Evolutionary conservation across 2,797 vertebrate species (phyloP).

Genomic region (Falco cherrug): DNA sequence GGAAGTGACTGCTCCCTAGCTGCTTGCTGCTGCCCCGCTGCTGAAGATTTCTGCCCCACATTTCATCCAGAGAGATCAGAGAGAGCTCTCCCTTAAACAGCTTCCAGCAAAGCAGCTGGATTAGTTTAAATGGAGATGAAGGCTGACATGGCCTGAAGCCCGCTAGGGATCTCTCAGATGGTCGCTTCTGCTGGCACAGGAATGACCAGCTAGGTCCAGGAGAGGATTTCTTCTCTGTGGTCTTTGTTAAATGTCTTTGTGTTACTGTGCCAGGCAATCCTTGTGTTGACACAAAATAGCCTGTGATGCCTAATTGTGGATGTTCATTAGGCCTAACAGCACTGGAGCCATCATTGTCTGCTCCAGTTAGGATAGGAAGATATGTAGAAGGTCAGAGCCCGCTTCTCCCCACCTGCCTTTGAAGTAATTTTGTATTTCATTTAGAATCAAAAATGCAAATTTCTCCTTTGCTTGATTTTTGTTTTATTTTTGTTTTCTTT

Average conservation of each 20-base stretch:
- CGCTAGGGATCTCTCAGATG: background rate
- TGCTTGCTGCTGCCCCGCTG: background rate
- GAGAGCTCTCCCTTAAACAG: background rate
- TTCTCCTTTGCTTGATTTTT: background rate
- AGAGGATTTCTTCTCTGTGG: slow-evolving; percentile 30
- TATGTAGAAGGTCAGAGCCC: background rate
- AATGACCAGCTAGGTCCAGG: background rate
- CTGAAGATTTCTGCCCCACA: background rate
- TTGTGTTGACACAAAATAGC: background rate
- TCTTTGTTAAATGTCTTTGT: slow-evolving; percentile 10
- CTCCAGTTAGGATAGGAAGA: background rate
- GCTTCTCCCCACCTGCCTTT: background rate
- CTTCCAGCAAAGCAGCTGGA: slow-evolving; percentile 1
- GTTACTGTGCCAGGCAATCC: background rate
- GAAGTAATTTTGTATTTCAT: background rate
- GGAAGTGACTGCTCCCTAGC: background rate
- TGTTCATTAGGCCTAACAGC: background rate
- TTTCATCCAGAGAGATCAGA: background rate
- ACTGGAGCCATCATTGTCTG: background rate
- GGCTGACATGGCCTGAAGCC: background rate
- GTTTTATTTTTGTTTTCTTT: background rate
- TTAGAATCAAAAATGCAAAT: background rate
- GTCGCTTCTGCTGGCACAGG: slow-evolving; percentile 19
- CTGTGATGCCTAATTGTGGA: background rate
- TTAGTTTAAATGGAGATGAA: background rate